Percentiles rank a stretch among this genome's conserved stretches.
phyloP scores from a whole-genome alignment of 1,140 invertebrate genomes.

The Drosophila nigrodunni region DNA sequence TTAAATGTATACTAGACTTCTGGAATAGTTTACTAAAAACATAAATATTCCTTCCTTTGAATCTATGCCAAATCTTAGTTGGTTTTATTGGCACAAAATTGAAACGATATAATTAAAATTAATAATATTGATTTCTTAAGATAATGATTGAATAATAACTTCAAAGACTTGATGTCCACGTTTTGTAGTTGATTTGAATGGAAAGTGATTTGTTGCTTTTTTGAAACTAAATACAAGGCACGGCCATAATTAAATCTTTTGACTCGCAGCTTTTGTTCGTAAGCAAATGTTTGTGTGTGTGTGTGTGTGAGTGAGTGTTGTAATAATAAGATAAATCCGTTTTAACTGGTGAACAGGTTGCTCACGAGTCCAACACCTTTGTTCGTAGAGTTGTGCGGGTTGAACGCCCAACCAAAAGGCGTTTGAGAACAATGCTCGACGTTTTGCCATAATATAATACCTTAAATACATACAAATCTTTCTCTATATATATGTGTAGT shows the following conservation, averaged over 20 bases:
- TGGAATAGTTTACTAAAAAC: too few relatives aligned
- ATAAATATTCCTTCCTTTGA: too few relatives aligned
- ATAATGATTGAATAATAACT: too few relatives aligned
- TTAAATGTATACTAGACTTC: too few relatives aligned
- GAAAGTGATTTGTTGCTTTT: constrained; percentile 6
- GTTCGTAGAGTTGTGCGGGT: constrained; percentile 56
- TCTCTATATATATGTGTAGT: constrained; percentile 40
- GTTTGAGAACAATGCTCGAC: constrained; percentile 71
- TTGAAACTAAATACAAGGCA: constrained; percentile 65
- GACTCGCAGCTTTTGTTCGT: constrained; percentile 50
- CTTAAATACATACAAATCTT: constrained; percentile 4
- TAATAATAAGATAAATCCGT: constrained; percentile 78
- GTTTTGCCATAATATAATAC: constrained; percentile 47
- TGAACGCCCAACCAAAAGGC: constrained; percentile 71
- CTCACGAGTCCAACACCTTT: constrained; percentile 36
- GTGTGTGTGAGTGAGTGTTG: constrained; percentile 46
- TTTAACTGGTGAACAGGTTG: constrained; percentile 48
- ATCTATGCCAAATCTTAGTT: too few relatives aligned
- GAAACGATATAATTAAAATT: too few relatives aligned
- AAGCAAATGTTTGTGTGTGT: background rate
- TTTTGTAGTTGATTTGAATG: background rate
- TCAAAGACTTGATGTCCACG: constrained; percentile 3
- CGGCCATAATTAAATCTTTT: constrained; percentile 73
- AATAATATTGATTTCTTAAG: too few relatives aligned
- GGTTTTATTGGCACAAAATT: too few relatives aligned